Conservation (phyloP, 2,888 invertebrate genomes). For the Leistus spinibarbis region DNA sequence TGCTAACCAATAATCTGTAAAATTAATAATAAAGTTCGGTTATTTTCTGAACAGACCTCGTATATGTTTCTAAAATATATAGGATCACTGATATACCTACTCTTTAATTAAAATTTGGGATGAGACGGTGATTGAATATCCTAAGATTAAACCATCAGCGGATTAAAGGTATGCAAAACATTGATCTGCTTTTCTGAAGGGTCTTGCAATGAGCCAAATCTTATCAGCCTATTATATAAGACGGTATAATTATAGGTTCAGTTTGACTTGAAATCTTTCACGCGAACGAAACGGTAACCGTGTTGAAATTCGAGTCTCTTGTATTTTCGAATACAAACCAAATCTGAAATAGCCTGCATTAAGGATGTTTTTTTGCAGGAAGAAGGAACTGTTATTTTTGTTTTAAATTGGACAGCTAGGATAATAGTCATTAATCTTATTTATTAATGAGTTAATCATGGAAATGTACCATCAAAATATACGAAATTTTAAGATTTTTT, state of each 20-base stretch:
- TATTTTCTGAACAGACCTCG: too few relatives aligned
- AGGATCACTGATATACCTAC: neutral
- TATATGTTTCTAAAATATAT: too few relatives aligned
- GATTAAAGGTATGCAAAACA: neutral
- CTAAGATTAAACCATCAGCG: neutral
- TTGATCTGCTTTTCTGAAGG: neutral
- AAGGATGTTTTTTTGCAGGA: neutral
- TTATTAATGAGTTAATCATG: neutral
- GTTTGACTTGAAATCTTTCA: neutral
- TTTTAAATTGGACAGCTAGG: neutral
- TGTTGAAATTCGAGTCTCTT: neutral
- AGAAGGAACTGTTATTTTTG: neutral
- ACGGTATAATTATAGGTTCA: neutral
- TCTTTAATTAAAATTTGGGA: neutral
- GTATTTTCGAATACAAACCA: neutral
- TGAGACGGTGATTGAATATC: neutral
- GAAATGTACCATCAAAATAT: too few relatives aligned
- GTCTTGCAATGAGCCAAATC: neutral
- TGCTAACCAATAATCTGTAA: too few relatives aligned
- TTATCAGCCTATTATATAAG: neutral
- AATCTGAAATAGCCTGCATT: neutral
- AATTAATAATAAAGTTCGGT: too few relatives aligned
- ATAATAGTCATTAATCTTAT: neutral
- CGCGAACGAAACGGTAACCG: neutral
- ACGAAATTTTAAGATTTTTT: neutral